Evolutionary conservation across 1,140 invertebrate genomes (phyloP).

Genomic region (Macrocentrus cingulum): DNA sequence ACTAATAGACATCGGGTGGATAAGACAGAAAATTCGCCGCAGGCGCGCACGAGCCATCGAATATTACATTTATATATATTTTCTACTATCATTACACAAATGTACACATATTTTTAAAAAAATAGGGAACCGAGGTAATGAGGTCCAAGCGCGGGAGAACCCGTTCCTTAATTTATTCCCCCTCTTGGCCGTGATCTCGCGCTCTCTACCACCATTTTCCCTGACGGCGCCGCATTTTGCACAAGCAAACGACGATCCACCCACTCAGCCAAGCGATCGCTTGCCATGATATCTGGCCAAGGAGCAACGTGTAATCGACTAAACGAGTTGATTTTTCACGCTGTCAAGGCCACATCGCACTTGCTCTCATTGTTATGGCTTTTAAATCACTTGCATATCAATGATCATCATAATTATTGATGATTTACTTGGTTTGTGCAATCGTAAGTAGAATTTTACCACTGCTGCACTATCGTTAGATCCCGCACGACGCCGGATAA

Average conservation of each 20-base stretch:
- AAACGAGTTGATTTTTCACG: background rate
- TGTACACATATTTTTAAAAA: conserved; percentile 46
- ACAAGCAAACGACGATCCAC: conserved; percentile 18
- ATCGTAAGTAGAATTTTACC: no score
- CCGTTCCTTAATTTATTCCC: conserved; percentile 53
- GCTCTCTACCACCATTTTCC: conserved; percentile 5
- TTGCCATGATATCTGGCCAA: background rate
- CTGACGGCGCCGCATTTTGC: conserved; percentile 1
- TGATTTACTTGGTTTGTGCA: no score
- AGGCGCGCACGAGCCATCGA: no score
- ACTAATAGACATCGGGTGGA: no score
- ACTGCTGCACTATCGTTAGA: no score
- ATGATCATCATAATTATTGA: no score
- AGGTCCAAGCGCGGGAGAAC: conserved; percentile 47
- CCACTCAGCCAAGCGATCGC: conserved; percentile 8
- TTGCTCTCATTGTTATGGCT: no score
- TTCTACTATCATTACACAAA: background rate
- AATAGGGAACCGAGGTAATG: conserved; percentile 49
- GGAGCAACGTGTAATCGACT: background rate
- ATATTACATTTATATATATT: background rate
- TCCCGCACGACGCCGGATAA: conserved; percentile 1
- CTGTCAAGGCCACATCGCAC: no score
- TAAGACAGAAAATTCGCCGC: no score
- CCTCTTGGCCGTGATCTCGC: conserved; percentile 7
- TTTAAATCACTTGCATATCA: no score